Percentiles rank a stretch among this genome's conserved stretches.
Conservation (phyloP, 1,140 invertebrate genomes). For the Aphelenchoides besseyi region DNA sequence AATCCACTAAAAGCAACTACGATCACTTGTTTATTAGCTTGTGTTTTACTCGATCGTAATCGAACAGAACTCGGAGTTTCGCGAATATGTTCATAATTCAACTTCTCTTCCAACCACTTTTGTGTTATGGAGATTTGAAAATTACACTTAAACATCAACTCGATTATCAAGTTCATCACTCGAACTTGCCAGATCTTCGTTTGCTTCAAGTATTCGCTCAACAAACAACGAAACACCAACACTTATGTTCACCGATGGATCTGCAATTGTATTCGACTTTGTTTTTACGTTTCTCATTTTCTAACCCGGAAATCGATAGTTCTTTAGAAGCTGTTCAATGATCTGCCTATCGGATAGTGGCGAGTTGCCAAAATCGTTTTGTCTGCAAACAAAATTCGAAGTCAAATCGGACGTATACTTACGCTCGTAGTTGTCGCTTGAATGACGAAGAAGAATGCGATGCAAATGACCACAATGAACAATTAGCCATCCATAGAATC, state of each 20-base stretch:
- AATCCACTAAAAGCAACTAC: constrained; percentile 4
- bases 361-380: neutral
- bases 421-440: neutral
- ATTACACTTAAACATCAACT: neutral
- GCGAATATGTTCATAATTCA: constrained; percentile 8
- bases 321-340: constrained; percentile 5
- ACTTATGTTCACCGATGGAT: constrained; percentile 11
- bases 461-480: neutral
- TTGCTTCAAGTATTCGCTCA: constrained; percentile 2
- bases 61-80: neutral
- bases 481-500: neutral
- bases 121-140: neutral
- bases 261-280: neutral
- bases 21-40: neutral
- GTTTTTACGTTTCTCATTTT: too few species aligned
- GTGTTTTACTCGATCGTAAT: neutral
- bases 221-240: constrained; percentile 3
- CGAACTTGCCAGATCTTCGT: constrained; percentile 15
- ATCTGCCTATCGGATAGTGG: constrained; percentile 6
- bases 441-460: neutral
- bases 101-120: constrained; percentile 8
- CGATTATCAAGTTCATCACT: neutral
- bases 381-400: constrained; percentile 6
- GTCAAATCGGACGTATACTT: neutral
- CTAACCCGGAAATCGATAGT: constrained; percentile 7